Evolutionary conservation across 2,888 invertebrate genomes (phyloP), one percentile per base, ranked within the genome.

Genomic region (Campaea margaritaria): DNA sequence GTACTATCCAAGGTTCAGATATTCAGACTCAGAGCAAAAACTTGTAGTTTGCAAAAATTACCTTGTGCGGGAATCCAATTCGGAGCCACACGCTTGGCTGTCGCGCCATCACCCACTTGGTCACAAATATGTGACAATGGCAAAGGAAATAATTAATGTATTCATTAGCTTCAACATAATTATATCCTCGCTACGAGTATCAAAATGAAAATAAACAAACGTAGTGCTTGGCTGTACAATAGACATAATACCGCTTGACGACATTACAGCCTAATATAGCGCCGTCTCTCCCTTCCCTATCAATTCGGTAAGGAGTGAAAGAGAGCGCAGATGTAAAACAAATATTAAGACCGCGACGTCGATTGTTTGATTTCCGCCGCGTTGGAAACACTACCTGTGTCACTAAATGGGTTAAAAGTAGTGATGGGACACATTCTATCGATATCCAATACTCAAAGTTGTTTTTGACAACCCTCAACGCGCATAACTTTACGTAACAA

Each of bases 281-380:
- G 5, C 36, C 53, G 28, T 34, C 53, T 62, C 65, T 11, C 36
- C 61, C 39, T 11, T 7, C 8, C 36, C 2, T 0, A 4, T 10
- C 12, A 1, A 5, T 0, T 7, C 9, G 3, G 28, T 2, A 0
- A 48, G 8, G 49, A 1, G 67, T 56, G 63, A 15, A 65, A 64
- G 65, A 68, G 52, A 48, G 44, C 43, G 39, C 31, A 51, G 28
- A 58, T 53, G 34, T 64, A 67, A 56, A 57, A 60, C 64, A 69
- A 70, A 75, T 65, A 64, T 70, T 41, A 69, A 64, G 68, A 72
- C 73, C 75, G 69, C 74, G 68, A 65, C 73, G 69, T 68, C 76
- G 80, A 85, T 84, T 84, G 84, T 85, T 83, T 83, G 85, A 85
- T 85, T 82, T 85, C 82, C 60, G 55, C 55, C 50, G 67, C 58